Conservation (phyloP, 2,888 invertebrate genomes). For the Conchocele bisecta region DNA sequence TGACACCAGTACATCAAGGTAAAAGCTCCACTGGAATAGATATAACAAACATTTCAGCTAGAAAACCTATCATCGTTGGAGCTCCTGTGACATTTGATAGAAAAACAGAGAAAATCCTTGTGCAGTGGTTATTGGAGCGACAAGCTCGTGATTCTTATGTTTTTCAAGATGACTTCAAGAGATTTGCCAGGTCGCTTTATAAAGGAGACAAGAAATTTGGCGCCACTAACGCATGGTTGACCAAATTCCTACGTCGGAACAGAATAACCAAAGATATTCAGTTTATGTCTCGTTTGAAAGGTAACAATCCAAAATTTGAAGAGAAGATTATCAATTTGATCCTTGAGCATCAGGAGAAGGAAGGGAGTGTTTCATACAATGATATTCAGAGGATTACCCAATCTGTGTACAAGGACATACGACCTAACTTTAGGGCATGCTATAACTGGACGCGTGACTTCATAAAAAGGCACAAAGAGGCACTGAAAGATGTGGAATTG, state of each 20-base stretch:
- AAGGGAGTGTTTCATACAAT: conserved; percentile 53
- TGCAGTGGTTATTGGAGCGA: conserved; percentile 50
- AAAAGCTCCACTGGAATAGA: no score
- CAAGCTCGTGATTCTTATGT: conserved; percentile 52
- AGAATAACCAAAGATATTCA: conserved; percentile 24
- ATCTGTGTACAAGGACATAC: conserved; percentile 51
- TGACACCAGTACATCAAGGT: no score
- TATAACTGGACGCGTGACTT: conserved; percentile 57
- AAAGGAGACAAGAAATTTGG: conserved; percentile 54
- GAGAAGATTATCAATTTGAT: conserved; percentile 39
- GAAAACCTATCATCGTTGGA: conserved; percentile 51
- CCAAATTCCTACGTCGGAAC: conserved; percentile 48
- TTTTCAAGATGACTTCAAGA: conserved; percentile 50
- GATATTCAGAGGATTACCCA: conserved; percentile 47
- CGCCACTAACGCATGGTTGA: conserved; percentile 58
- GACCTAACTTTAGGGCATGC: conserved; percentile 52
- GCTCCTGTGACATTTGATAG: conserved; percentile 48
- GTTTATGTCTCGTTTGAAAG: conserved; percentile 53
- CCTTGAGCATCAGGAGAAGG: conserved; percentile 39
- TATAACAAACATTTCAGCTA: no score
- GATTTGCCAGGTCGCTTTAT: conserved; percentile 51
- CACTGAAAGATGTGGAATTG: conserved; percentile 43
- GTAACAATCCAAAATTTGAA: conserved; percentile 43
- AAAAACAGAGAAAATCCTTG: conserved; percentile 55
- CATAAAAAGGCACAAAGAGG: conserved; percentile 50